Base-by-base conservation (phyloP, 2,888 invertebrate species). In the Mimas tiliae region DNA sequence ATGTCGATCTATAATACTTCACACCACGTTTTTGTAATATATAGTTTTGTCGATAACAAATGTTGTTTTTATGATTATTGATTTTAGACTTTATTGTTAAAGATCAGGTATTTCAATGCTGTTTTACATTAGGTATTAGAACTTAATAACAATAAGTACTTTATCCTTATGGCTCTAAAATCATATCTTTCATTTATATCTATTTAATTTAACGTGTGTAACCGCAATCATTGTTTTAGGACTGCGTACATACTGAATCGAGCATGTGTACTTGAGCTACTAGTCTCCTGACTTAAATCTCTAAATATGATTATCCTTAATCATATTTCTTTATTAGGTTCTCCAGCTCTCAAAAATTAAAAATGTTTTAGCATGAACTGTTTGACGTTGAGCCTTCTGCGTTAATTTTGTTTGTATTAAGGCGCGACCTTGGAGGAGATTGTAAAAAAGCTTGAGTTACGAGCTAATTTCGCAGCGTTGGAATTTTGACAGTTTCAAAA, bases 371-470 rank as follows among this genome's bases (percentile, higher is more conserved):
- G 11, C 16, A 21, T 4, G 8, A 42, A 9, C 11, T 42, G 42
- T 11, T 58, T 58, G 19, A 52, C 50, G 33, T 38, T 64, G 53
- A 45, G 6, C 51, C 45, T 45, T 53, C 53, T 64, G 42, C 7
- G 8, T 1, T 14, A 53, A 12, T 47, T 16, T 64, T 16, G 27
- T 16, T 19, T 53, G 52, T 53, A 16, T 45, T 4, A 6, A 16
- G 11, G 6, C 7, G 53, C 33, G 52, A 52, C 52, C 64, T 64
- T 64, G 52, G 33, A 45, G 47, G 52, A 16, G 53, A 55, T 64
- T 55, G 53, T 64, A 64, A 64, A 64, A 64, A 64, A 64, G 53
- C 47, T 47, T 64, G 64, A 64, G 53, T 64, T 64, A 64, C 53
- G 64, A 64, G 50, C 47, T 47, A 51, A 47, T 64, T 64, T 53